Evolutionary conservation across 1,140 invertebrate genomes (phyloP), one percentile per base, ranked within the genome.

Genomic region (Neodiprion fabricii): DNA sequence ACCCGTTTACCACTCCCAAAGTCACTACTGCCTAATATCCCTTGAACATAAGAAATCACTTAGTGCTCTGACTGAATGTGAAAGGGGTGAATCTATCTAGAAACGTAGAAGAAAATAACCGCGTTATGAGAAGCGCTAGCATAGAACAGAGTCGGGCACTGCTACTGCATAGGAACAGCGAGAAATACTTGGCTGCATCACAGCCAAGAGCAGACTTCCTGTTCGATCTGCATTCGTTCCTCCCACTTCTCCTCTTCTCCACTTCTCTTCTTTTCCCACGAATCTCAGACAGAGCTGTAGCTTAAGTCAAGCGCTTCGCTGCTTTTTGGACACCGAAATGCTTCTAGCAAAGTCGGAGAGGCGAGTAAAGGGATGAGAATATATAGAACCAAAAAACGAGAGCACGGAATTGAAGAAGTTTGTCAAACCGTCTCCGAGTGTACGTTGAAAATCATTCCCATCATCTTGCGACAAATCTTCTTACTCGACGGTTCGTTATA

Each of bases 21-120:
- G 1, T 40, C 28, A 5, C 28, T 40, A 40, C 28, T 40, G 1
- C 11, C 53, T 61, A 0, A 61, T 61, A 17, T 61, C 11, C 53
- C n/a, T 61, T 9, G 11, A 76, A 85, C 83, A 84, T 76, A 78
- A 79, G 76, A 85, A 85, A 84, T 85, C 83, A 84, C 83, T 85
- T 83, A 80, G 76, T 72, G 65, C 72, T 76, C 17, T 76, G 78
- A 80, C 75, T 77, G 67, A 47, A 23, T 69, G 4, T 23, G 67
- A 28, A 23, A 69, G 40, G 61, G 67, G 67, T 12, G 67, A 47
- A 69, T 14, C 17, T 4, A 65, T 69, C 40, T 65, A 0, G 4
- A 4, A 65, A 65, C 7, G 61, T 65, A 5, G 7, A 14, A 47
- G 53, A 14, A 17, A 61, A 61, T 61, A 17, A 5, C 28, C 28